Base-by-base conservation (phyloP, 2,113 vertebrate species). In the Chauna torquata region DNA sequence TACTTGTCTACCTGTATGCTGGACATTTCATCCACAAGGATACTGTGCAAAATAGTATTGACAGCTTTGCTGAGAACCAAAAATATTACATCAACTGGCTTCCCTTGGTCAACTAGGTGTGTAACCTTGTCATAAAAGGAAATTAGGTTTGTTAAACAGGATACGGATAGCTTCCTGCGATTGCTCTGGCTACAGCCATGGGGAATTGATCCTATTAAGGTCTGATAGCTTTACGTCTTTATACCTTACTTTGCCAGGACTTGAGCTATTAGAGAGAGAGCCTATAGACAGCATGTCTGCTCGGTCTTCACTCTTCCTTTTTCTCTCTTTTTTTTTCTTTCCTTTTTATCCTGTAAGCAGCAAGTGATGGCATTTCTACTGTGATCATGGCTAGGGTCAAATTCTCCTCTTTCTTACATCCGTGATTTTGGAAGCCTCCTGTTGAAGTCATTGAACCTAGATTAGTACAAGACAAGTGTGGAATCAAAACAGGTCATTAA, bases 261-360 rank as follows among this genome's bases (percentile, higher is more conserved):
- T 16, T 27, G 8, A 0, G 0, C 50, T 24, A 0, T 6, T 25
- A 24, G 19, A 32, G 38, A 18, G 40, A 9, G 12, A 28, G 36
- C 49, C 74, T 19, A 16, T 0, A 34, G 11, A 5, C 36, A 58
- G 18, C 20, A 25, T 0, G 0, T 42, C 52, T 20, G 15, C 12
- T 30, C 20, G 17, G 44, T 4, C 59, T 58, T 8, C n/a, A 24
- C 30, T 68, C 54, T 42, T 62, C 3, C 12, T 12, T 66, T 55
- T 54, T 16, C n/a, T 2, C 5, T 15, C 64, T 45, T 44, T 11
- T 16, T 44, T 55, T 22, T 11, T 16, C 15, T 28, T 42, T 32
- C 17, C 27, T 17, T 34, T 9, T 1, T n/a, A n/a, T 1, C 4
- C 36, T 0, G 0, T 3, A 12, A 44, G 32, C 82, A 82, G 55